These are phyloP conservation scores for Eupithecia insigniata DNA, from an alignment of 2,888 invertebrate species.

Conservation along the genomic window DNA sequence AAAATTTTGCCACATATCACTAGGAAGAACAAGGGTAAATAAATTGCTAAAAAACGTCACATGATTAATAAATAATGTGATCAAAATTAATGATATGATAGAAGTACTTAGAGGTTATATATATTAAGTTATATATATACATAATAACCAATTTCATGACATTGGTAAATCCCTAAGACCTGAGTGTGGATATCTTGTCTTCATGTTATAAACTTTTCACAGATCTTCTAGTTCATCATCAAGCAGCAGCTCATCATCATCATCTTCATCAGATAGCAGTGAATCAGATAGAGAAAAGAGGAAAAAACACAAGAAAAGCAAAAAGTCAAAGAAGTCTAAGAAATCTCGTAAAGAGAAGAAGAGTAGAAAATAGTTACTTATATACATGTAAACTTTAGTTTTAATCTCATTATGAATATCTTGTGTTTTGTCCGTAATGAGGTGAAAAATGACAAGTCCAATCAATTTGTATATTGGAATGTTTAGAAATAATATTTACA, in stretches of 20 bases:
- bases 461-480: not conserved
- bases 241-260: slow-evolving; percentile 52
- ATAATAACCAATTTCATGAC: not conserved
- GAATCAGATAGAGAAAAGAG: slow-evolving; percentile 59
- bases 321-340: slow-evolving; percentile 66
- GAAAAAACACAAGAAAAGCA: slow-evolving; percentile 60
- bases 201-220: slow-evolving; percentile 12
- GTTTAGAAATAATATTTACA: not conserved
- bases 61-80: too few relatives aligned
- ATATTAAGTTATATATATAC: too few relatives aligned
- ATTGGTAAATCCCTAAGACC: not conserved
- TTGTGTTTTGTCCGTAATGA: not conserved
- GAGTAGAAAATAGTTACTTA: slow-evolving; percentile 51
- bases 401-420: not conserved
- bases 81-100: too few relatives aligned
- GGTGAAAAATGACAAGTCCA: not conserved
- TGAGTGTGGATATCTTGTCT: not conserved
- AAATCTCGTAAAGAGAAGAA: slow-evolving; percentile 61
- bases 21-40: too few relatives aligned
- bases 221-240: slow-evolving; percentile 72
- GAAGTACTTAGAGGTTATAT: too few relatives aligned
- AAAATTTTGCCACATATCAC: too few relatives aligned
- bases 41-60: too few relatives aligned
- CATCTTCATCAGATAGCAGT: slow-evolving; percentile 60
- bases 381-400: not conserved